A percentile compares a stretch with the other conserved stretches of the same genome.
Evolutionary conservation across 2,888 invertebrate genomes (phyloP).

Genomic region (Hypselothyrea guttata): DNA sequence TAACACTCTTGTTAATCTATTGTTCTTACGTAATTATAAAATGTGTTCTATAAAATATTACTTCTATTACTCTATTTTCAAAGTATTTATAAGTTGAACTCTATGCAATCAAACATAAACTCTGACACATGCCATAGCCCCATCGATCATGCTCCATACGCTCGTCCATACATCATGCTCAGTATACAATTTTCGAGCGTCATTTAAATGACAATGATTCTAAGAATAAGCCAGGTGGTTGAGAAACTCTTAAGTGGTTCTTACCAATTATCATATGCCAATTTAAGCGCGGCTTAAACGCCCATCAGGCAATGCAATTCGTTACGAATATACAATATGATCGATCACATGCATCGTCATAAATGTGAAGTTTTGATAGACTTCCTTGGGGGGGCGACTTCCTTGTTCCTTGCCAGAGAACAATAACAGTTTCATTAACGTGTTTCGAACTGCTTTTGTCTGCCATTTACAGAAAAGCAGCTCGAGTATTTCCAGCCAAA

Average conservation of each 20-base stretch:
- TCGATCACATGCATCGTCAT: neutral
- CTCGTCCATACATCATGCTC: too few relatives aligned
- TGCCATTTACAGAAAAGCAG: conserved; percentile 80
- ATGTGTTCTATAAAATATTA: too few relatives aligned
- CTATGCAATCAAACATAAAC: too few relatives aligned
- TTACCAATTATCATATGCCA: conserved; percentile 4
- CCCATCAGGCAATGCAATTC: conserved; percentile 12
- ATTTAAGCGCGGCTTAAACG: conserved; percentile 21
- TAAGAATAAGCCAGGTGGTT: neutral
- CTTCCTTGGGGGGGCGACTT: conserved; percentile 49
- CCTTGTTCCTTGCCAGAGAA: conserved; percentile 21
- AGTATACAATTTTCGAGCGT: neutral
- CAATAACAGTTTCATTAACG: conserved; percentile 25
- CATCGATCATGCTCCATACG: too few relatives aligned
- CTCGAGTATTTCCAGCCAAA: conserved; percentile 80
- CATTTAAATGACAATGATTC: neutral
- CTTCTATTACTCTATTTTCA: too few relatives aligned
- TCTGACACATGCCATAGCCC: neutral
- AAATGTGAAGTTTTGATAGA: conserved; percentile 14
- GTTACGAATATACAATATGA: conserved; percentile 32
- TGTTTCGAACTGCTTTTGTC: conserved; percentile 36
- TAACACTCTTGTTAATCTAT: too few relatives aligned
- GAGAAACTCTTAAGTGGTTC: neutral
- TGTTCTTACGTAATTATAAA: too few relatives aligned
- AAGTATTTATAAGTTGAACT: too few relatives aligned